These are phyloP conservation scores for Escarpia spicata DNA, from an alignment of 2,888 invertebrate genomes.

Conservation along the genomic window DNA sequence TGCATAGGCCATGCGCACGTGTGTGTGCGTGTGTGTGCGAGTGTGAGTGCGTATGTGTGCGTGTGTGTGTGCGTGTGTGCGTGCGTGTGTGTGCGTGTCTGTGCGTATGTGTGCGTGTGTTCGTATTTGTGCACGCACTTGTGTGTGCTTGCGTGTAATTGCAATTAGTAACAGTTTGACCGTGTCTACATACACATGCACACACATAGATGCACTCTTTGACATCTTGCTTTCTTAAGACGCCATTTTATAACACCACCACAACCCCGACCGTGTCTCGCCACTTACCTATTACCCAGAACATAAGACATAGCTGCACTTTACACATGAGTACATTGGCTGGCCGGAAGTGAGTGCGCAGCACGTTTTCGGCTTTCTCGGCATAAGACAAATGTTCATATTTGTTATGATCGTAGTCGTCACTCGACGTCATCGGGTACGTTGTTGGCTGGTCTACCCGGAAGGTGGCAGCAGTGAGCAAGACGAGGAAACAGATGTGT, in stretches of 20 bases:
- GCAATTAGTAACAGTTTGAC: too few species aligned
- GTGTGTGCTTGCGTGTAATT: too few species aligned
- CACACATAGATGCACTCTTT: too few species aligned
- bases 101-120: too few species aligned
- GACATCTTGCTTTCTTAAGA: background rate
- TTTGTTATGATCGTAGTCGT: constrained; percentile 47
- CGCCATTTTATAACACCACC: background rate
- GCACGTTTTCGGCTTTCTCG: constrained; percentile 41
- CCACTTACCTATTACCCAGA: constrained; percentile 63
- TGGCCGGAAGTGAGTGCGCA: constrained; percentile 50
- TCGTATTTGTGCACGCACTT: too few species aligned
- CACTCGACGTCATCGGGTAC: constrained; percentile 45
- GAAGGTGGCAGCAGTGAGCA: constrained; percentile 76
- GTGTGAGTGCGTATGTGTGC: too few species aligned
- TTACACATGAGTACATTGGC: constrained; percentile 63
- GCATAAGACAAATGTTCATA: constrained; percentile 52
- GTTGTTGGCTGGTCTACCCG: constrained; percentile 52
- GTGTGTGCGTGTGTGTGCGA: too few species aligned
- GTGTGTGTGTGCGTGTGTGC: too few species aligned
- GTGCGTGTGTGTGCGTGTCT: too few species aligned
- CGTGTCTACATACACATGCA: too few species aligned
- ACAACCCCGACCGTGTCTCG: background rate
- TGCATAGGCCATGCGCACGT: too few species aligned
- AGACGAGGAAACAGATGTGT: constrained; percentile 74
- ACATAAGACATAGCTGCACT: constrained; percentile 65